Evolutionary conservation across 2,888 invertebrate genomes (phyloP), one percentile per base, ranked within the genome.

Genomic region (Heliothis peltigera): DNA sequence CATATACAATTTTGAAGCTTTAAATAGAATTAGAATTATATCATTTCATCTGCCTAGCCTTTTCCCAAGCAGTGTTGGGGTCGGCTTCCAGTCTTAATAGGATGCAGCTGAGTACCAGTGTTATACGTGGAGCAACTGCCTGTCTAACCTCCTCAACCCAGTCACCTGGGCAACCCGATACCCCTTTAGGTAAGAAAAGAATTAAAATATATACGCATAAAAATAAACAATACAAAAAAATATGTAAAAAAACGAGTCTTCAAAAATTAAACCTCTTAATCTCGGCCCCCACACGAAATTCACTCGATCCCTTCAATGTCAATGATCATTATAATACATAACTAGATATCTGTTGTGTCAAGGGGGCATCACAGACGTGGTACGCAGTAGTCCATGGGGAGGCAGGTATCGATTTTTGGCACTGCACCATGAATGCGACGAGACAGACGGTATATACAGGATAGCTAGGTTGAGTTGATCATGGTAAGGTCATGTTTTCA

Each of bases 341-440:
- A 65, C 65, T 65, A n/a, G n/a, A n/a, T n/a, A 66, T 48, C 48
- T 60, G 35, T 53, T 46, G 68, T 43, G 57, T 64, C 64, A 17
- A 60, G 63, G 60, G 60, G 46, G 22, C 35, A 55, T 54, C 48
- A 28, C 52, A 66, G 68, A 72, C 73, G 61, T 58, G 62, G 72
- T 47, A 69, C 59, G 59, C 58, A 54, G 75, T 76, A 71, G 73
- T 61, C 79, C 79, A 79, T 82, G 75, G 82, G 81, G 81, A 77
- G 80, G 75, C 70, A 61, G 64, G 55, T 82, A 82, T 82, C 71
- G 81, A 82, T 82, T 82, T 80, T 80, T 60, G 74, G 70, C 79
- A 71, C 59, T 79, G 79, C 79, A 79, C 79, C 79, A 65, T 66
- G 73, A 70, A 70, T 74, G 77, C 78, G 80, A 69, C 79, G 64